Conservation (phyloP, 2,888 invertebrate species). For the Carcina quercana region DNA sequence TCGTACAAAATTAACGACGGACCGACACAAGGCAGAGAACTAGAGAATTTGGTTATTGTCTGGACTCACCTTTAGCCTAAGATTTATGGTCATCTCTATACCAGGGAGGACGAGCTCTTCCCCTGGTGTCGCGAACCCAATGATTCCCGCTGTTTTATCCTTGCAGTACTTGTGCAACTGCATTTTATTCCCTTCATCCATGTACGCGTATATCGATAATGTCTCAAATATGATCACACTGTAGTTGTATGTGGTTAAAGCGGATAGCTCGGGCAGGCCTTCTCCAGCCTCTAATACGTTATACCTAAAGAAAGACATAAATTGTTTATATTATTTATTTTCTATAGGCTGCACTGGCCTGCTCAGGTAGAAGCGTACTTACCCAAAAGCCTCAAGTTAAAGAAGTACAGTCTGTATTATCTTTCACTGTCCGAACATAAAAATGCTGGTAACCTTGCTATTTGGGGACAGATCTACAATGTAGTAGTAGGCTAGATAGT, state of each 20-base stretch:
- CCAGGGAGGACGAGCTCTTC: conserved; percentile 93
- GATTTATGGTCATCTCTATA: conserved; percentile 92
- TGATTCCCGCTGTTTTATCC: conserved; percentile 94
- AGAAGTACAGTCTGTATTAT: too few relatives aligned
- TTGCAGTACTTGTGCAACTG: conserved; percentile 97
- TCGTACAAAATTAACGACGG: too few relatives aligned
- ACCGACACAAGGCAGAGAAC: too few relatives aligned
- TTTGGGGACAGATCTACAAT: too few relatives aligned
- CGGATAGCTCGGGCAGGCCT: conserved; percentile 94
- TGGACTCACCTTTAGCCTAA: conserved; percentile 82
- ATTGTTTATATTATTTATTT: too few relatives aligned
- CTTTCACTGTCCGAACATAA: too few relatives aligned
- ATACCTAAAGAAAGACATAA: conserved; percentile 80
- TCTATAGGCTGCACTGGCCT: too few relatives aligned
- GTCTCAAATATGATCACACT: conserved; percentile 98
- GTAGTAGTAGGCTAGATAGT: too few relatives aligned
- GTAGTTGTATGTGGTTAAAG: conserved; percentile 95
- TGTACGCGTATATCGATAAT: conserved; percentile 94
- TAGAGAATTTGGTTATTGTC: too few relatives aligned
- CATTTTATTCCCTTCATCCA: conserved; percentile 98
- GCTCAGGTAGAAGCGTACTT: too few relatives aligned
- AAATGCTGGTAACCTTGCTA: too few relatives aligned
- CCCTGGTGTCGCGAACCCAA: conserved; percentile 92
- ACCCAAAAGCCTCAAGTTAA: too few relatives aligned
- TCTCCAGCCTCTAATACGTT: conserved; percentile 96